phyloP scores from a whole-genome alignment of 2,888 invertebrate genomes.

The Heliconius cydno region DNA sequence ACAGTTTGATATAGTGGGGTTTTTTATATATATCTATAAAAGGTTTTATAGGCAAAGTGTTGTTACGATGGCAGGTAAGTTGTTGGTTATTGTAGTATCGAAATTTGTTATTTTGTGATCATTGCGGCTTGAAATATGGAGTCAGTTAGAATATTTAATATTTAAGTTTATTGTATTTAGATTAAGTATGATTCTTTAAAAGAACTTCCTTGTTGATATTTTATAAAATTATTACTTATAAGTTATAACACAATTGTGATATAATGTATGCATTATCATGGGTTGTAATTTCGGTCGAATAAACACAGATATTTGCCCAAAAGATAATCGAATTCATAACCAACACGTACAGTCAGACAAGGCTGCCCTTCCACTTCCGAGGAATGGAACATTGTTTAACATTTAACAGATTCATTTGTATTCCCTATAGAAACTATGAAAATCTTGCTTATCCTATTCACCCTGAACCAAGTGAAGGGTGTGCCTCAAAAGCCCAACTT shows the following conservation, averaged over 20 bases:
- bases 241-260: too few relatives aligned
- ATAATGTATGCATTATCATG: too few relatives aligned
- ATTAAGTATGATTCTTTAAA: too few relatives aligned
- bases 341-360: too few relatives aligned
- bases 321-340: too few relatives aligned
- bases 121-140: not conserved
- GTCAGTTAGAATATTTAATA: not conserved
- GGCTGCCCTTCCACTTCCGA: too few relatives aligned
- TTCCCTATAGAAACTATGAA: constrained; percentile 20
- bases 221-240: too few relatives aligned
- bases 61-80: constrained; percentile 14
- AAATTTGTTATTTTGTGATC: not conserved
- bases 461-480: constrained; percentile 51
- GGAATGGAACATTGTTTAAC: not conserved
- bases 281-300: too few relatives aligned
- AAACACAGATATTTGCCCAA: too few relatives aligned
- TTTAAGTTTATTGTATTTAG: not conserved
- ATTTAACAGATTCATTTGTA: not conserved
- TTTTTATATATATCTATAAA: not conserved
- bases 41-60: not conserved
- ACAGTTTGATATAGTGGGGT: constrained; percentile 8
- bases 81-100: not conserved
- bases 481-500: constrained; percentile 86
- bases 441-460: constrained; percentile 50
- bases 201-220: too few relatives aligned